phyloP scores from a whole-genome alignment of 2,113 vertebrate species.

The Corythornis cristatus region DNA sequence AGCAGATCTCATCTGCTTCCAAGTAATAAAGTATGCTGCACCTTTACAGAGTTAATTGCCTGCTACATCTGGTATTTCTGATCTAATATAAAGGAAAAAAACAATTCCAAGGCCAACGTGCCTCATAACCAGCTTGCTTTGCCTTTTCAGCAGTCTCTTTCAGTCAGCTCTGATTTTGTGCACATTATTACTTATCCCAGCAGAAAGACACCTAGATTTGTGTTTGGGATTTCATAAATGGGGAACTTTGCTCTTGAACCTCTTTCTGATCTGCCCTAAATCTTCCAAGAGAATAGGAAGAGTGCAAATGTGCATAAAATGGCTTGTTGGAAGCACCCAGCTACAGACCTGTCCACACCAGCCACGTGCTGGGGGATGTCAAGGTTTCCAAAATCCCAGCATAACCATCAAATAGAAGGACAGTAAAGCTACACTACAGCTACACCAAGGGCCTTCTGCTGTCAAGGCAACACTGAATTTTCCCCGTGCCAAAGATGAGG shows the following conservation, averaged over 20 bases:
- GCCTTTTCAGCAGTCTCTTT: neutral
- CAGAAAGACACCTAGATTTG: neutral
- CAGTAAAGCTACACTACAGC: accelerated
- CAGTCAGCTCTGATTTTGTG: neutral
- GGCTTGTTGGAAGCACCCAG: neutral
- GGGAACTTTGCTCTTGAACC: neutral
- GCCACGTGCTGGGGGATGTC: neutral
- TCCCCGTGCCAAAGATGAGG: neutral
- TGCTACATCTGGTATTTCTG: neutral
- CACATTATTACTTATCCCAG: neutral
- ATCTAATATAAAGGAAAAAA: neutral
- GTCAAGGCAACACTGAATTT: neutral
- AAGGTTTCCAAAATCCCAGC: neutral
- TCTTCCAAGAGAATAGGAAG: neutral
- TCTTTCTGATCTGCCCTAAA: neutral
- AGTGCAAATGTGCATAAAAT: neutral
- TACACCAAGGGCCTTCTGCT: neutral
- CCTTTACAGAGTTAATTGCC: neutral
- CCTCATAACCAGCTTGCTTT: neutral
- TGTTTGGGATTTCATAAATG: neutral
- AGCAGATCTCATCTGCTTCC: neutral
- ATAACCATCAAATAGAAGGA: neutral
- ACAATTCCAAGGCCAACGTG: neutral
- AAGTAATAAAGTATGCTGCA: neutral
- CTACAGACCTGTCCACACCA: neutral